phyloP scores from a whole-genome alignment of 1,140 invertebrate species.

The Orussus abietinus region DNA sequence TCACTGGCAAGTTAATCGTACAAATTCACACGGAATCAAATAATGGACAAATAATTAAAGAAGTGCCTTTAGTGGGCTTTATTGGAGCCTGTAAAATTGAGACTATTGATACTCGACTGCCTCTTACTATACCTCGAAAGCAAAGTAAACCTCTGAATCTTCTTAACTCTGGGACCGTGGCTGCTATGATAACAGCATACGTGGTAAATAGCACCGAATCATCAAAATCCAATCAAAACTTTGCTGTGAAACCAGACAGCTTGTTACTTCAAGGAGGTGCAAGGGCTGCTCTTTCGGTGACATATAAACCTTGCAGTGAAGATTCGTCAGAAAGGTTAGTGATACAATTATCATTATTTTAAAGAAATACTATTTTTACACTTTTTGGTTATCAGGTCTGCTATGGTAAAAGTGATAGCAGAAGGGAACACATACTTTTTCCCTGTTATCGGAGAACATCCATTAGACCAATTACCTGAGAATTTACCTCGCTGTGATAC shows the following conservation, averaged over 20 bases:
- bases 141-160: conserved; percentile 31
- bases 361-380: conserved; percentile 7
- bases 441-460: conserved; percentile 30
- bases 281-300: conserved; percentile 28
- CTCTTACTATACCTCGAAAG: conserved; percentile 28
- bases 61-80: conserved; percentile 32
- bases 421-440: conserved; percentile 27
- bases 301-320: conserved; percentile 27
- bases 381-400: conserved; percentile 20
- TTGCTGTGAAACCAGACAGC: conserved; percentile 29
- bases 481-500: conserved; percentile 37
- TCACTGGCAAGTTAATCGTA: conserved; percentile 21
- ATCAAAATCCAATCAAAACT: conserved; percentile 19
- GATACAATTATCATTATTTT: conserved; percentile 7
- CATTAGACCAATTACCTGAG: conserved; percentile 10
- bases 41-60: conserved; percentile 25
- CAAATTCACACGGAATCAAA: conserved; percentile 20
- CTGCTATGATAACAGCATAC: conserved; percentile 18
- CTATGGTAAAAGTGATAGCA: conserved; percentile 30
- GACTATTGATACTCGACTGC: conserved; percentile 30
- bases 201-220: conserved; percentile 11
- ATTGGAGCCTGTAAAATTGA: conserved; percentile 36
- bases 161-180: conserved; percentile 32
- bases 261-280: conserved; percentile 27
- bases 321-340: conserved; percentile 27